Conservation (phyloP, 2,888 invertebrate species). For the Drosophila melanocephala region DNA sequence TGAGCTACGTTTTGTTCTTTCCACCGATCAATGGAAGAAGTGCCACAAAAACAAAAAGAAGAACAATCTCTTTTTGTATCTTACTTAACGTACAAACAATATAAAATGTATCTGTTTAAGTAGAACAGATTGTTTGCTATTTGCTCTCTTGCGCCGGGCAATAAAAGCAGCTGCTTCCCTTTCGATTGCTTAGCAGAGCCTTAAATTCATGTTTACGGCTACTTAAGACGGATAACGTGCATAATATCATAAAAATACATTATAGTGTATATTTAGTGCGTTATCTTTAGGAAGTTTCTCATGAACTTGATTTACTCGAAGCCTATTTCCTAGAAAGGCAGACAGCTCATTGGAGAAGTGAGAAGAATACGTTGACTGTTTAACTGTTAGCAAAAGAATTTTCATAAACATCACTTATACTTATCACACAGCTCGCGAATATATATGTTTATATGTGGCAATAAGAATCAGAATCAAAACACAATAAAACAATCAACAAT, state of each 20-base stretch:
- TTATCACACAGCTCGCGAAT: background rate
- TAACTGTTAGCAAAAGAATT: background rate
- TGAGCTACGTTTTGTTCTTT: background rate
- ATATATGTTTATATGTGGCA: background rate
- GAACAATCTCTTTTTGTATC: background rate
- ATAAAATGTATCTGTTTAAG: background rate
- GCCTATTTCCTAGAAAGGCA: background rate
- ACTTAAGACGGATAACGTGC: background rate
- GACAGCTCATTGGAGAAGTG: background rate
- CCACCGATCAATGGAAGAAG: background rate
- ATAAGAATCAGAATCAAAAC: background rate
- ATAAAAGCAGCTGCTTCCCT: background rate
- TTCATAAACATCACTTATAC: background rate
- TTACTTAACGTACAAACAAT: background rate
- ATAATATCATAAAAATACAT: background rate
- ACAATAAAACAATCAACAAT: slow-evolving; percentile 2
- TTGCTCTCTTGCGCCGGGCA: background rate
- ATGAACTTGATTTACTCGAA: background rate
- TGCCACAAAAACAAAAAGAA: background rate
- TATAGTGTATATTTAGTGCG: fast-evolving
- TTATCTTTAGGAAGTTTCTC: background rate
- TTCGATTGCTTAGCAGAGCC: background rate
- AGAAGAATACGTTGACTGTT: background rate
- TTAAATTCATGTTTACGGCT: background rate
- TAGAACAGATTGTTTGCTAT: background rate